These are phyloP conservation scores for Oreonectes daqikongensis DNA, from an alignment of 2,797 vertebrate genomes.

Conservation along the genomic window DNA sequence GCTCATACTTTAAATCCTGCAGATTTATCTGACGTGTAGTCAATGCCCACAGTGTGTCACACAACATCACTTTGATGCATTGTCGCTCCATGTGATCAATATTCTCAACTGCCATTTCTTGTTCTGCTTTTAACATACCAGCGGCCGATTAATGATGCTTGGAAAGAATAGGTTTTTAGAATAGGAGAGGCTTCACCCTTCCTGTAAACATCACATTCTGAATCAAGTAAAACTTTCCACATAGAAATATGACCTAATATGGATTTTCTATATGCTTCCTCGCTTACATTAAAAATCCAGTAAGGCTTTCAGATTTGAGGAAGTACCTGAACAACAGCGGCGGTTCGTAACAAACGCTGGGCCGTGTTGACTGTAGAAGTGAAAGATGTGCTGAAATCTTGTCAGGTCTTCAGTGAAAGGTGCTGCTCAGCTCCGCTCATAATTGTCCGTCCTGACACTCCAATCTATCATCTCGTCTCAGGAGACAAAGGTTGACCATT, in stretches of 20 bases:
- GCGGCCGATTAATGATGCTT: slow-evolving; percentile 68
- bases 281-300: too few species aligned
- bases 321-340: too few species aligned
- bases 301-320: too few species aligned
- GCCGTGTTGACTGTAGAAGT: too few species aligned
- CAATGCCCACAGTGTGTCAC: slow-evolving; percentile 69
- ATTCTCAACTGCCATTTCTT: slow-evolving; percentile 73
- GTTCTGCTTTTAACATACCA: slow-evolving; percentile 67
- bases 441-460: slow-evolving; percentile 32
- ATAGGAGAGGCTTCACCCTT: too few species aligned
- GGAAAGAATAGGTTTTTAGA: not conserved
- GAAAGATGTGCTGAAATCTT: slow-evolving; percentile 36
- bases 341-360: too few species aligned
- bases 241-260: too few species aligned
- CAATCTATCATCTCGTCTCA: slow-evolving; percentile 41
- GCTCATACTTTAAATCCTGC: slow-evolving; percentile 74
- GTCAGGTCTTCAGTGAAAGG: slow-evolving; percentile 20
- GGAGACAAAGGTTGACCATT: slow-evolving; percentile 25
- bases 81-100: slow-evolving; percentile 73
- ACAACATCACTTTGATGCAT: slow-evolving; percentile 71
- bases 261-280: too few species aligned
- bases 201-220: too few species aligned
- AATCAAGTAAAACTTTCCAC: too few species aligned
- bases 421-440: slow-evolving; percentile 20
- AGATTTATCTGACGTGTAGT: slow-evolving; percentile 72